These are phyloP conservation scores for Uropetala carovei DNA, from an alignment of 2,888 invertebrate genomes.

Conservation along the genomic window DNA sequence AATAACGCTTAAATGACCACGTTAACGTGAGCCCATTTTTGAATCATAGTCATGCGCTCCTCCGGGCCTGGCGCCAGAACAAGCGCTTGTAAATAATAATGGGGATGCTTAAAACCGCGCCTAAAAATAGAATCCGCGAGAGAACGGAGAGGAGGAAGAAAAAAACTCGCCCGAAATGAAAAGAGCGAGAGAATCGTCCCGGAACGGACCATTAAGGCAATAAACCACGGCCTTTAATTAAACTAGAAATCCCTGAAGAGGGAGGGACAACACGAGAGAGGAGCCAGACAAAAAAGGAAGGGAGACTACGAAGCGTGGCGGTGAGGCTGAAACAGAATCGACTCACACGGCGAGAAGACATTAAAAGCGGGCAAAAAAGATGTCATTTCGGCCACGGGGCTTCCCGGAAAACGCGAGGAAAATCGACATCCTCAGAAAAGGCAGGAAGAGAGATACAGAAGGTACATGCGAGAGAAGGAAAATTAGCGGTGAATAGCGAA, in stretches of 20 bases:
- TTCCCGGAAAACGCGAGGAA: not conserved
- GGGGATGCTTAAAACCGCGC: constrained; percentile 19
- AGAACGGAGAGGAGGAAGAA: constrained; percentile 21
- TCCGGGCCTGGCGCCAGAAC: constrained; percentile 36
- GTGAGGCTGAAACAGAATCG: too few relatives aligned
- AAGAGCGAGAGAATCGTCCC: not conserved
- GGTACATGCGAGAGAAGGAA: not conserved
- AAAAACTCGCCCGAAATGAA: constrained; percentile 37
- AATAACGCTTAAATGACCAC: constrained; percentile 14
- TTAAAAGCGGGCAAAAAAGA: not conserved
- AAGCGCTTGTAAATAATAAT: constrained; percentile 53
- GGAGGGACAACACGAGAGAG: not conserved
- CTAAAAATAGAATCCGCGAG: constrained; percentile 30
- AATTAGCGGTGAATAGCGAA: not conserved
- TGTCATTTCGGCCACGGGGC: not conserved
- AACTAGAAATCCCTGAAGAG: not conserved
- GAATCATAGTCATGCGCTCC: constrained; percentile 40
- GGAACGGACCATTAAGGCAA: not conserved
- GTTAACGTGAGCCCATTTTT: constrained; percentile 42
- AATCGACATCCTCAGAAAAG: not conserved
- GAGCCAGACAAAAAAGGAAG: not conserved
- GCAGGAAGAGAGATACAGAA: not conserved
- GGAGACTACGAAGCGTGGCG: too few relatives aligned
- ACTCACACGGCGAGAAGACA: not conserved
- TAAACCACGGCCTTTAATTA: not conserved